Conservation (phyloP, 1,140 invertebrate species). For the Lithobius niger region DNA sequence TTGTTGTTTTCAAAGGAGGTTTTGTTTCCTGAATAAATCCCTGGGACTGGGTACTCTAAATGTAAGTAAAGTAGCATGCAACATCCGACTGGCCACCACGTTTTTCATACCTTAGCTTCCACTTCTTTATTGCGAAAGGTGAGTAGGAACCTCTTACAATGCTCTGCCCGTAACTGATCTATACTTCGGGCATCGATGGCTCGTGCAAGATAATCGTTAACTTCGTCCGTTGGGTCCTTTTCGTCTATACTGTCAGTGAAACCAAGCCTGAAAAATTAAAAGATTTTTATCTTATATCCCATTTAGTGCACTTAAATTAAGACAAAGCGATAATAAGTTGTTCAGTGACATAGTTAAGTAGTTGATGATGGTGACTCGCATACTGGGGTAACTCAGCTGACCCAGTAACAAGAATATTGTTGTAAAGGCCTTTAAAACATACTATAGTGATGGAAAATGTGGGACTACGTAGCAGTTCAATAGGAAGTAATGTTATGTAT, state of each 20-base stretch:
- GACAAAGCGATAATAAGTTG: too few relatives aligned
- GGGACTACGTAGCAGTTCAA: too few relatives aligned
- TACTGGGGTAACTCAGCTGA: too few relatives aligned
- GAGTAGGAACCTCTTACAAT: constrained; percentile 64
- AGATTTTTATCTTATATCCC: too few relatives aligned
- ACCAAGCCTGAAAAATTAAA: constrained; percentile 42
- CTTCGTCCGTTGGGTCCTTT: constrained; percentile 68
- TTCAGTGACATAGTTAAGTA: not conserved
- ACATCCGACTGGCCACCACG: too few relatives aligned
- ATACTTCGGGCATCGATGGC: constrained; percentile 90
- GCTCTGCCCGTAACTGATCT: constrained; percentile 66
- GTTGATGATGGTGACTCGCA: too few relatives aligned
- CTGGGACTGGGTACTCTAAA: not conserved
- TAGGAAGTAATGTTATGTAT: too few relatives aligned
- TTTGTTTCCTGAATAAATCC: not conserved
- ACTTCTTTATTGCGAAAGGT: constrained; percentile 61
- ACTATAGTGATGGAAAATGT: too few relatives aligned
- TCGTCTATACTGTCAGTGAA: constrained; percentile 37
- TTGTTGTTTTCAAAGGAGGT: not conserved
- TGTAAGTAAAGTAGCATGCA: not conserved
- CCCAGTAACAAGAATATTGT: too few relatives aligned
- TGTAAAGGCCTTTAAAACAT: too few relatives aligned
- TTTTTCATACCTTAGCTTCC: constrained; percentile 48
- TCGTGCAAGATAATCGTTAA: constrained; percentile 83
- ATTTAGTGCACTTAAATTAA: too few relatives aligned